phyloP scores from a whole-genome alignment of 35 echinoderm and acorn worm species.

The Amphiura filiformis region DNA sequence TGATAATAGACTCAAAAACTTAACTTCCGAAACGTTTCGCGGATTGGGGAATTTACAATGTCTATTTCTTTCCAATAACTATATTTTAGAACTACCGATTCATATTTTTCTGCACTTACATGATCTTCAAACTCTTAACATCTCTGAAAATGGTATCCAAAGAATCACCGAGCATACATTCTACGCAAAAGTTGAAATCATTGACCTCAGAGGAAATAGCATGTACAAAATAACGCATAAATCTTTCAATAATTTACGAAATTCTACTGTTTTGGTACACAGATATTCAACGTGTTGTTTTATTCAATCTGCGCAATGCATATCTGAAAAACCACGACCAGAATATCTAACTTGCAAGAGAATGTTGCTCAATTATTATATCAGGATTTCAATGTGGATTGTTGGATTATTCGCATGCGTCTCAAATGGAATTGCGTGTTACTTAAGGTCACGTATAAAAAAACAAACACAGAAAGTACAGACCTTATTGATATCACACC shows the following conservation, averaged over 20 bases:
- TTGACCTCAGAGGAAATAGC: not conserved
- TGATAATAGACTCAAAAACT: too few relatives aligned
- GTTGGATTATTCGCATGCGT: conserved; percentile 65
- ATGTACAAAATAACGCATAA: not conserved
- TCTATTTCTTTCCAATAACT: too few relatives aligned
- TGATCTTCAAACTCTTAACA: not conserved
- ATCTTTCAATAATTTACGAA: not conserved
- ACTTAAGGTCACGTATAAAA: conserved; percentile 24
- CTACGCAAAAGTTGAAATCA: not conserved
- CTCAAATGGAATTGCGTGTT: conserved; percentile 53
- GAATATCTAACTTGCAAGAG: conserved; percentile 37
- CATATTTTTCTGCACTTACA: too few relatives aligned
- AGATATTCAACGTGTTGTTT: not conserved
- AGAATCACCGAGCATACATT: not conserved
- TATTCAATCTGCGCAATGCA: not conserved
- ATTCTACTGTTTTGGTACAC: not conserved
- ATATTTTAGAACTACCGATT: too few relatives aligned
- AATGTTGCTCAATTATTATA: conserved; percentile 45
- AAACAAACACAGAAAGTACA: conserved; percentile 52
- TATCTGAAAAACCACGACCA: not conserved
- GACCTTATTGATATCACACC: conserved; percentile 54
- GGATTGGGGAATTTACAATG: too few relatives aligned
- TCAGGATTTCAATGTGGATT: conserved; percentile 68
- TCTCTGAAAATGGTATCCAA: not conserved
- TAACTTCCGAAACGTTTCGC: too few relatives aligned